A percentile compares a stretch with the other conserved stretches of the same genome.
phyloP scores from a whole-genome alignment of 2,888 invertebrate species.

The Hipparchia semele region DNA sequence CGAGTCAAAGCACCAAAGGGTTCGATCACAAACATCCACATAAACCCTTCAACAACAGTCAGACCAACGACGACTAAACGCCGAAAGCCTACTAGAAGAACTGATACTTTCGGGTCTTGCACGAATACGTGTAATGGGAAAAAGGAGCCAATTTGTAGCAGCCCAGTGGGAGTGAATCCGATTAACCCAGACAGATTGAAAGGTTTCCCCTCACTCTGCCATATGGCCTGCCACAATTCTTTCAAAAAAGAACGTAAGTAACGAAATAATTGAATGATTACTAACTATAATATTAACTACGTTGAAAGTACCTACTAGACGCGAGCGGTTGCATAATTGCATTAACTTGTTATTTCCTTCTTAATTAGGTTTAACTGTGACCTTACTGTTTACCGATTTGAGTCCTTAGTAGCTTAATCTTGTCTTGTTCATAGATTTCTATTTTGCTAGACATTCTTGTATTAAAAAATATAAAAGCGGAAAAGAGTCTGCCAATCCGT shows the following conservation, averaged over 20 bases:
- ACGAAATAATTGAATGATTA: not conserved
- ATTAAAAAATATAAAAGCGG: too few species aligned
- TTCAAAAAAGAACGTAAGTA: constrained; percentile 70
- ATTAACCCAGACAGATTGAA: constrained; percentile 66
- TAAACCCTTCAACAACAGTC: constrained; percentile 59
- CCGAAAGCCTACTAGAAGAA: constrained; percentile 52
- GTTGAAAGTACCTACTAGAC: not conserved
- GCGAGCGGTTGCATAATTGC: not conserved
- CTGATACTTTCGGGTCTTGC: constrained; percentile 67
- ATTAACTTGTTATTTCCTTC: not conserved
- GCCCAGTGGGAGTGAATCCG: constrained; percentile 57
- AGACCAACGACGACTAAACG: constrained; percentile 50
- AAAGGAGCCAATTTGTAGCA: constrained; percentile 67
- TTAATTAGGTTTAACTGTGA: not conserved
- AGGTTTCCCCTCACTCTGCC: constrained; percentile 74
- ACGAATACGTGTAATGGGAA: constrained; percentile 61
- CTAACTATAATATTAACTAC: not conserved
- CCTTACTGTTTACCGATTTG: not conserved
- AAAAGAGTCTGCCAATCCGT: too few species aligned
- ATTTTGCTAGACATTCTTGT: too few species aligned
- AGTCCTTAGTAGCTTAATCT: not conserved
- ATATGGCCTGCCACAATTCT: constrained; percentile 76
- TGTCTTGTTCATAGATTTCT: too few species aligned
- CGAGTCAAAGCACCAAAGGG: constrained; percentile 65
- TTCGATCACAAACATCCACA: constrained; percentile 63